Evolutionary conservation across 2,113 vertebrate genomes (phyloP).

Genomic region (Equus quagga): DNA sequence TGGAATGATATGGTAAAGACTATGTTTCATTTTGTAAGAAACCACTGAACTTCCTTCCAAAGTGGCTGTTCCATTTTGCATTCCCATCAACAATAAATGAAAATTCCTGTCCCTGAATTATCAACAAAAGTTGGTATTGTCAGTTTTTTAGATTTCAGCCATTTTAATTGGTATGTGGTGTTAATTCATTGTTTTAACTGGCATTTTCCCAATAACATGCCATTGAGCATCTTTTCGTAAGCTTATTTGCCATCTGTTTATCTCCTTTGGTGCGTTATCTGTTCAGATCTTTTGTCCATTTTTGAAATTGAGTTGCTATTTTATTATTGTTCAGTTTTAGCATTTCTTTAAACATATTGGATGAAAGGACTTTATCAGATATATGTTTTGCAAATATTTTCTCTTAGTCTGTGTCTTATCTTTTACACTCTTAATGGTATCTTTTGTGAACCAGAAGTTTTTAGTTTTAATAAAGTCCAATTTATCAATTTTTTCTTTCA

Average conservation of each 20-base stretch:
- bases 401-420: not conserved
- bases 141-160: not conserved
- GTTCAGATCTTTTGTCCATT: not conserved
- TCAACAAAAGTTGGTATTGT: not conserved
- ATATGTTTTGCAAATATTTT: not conserved
- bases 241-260: not conserved
- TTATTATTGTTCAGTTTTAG: not conserved
- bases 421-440: not conserved
- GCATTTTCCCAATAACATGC: not conserved
- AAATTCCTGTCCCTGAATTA: not conserved
- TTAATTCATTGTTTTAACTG: not conserved
- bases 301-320: not conserved
- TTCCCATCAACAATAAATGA: not conserved
- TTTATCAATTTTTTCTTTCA: not conserved
- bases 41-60: not conserved
- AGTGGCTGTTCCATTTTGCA: not conserved
- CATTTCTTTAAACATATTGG: not conserved
- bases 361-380: not conserved
- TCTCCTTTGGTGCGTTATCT: not conserved
- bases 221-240: not conserved
- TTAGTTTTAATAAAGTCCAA: not conserved
- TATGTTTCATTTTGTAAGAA: not conserved
- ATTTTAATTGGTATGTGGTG: not conserved
- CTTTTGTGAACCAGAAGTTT: not conserved
- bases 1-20: not conserved